Evolutionary conservation across 2,797 vertebrate genomes (phyloP).

Genomic region (Odontamblyopus lacepedii): DNA sequence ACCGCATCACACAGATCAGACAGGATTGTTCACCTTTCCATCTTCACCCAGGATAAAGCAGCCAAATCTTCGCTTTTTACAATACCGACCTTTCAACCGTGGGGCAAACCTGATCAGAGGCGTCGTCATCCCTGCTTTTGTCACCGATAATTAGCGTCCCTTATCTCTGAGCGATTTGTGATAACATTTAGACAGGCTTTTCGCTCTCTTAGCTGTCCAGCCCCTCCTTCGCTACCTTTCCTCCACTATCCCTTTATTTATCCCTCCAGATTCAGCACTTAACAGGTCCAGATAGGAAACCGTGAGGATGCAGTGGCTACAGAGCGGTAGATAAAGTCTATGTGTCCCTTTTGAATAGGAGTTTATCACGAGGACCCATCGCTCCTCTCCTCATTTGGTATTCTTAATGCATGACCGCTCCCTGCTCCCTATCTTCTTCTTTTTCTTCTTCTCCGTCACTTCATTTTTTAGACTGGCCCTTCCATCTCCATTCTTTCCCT

Average conservation of each 20-base stretch:
- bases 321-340: slow-evolving; percentile 64
- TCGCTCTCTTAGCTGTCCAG: slow-evolving; percentile 11
- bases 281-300: slow-evolving; percentile 66
- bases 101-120: slow-evolving; percentile 38
- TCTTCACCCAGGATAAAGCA: slow-evolving; percentile 30
- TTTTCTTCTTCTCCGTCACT: slow-evolving; percentile 47
- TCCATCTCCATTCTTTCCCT: slow-evolving; percentile 33
- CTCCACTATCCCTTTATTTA: slow-evolving; percentile 22
- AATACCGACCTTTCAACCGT: slow-evolving; percentile 44
- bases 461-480: slow-evolving; percentile 61
- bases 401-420: slow-evolving; percentile 63
- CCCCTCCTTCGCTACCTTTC: slow-evolving; percentile 47
- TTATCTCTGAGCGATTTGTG: slow-evolving; percentile 59
- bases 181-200: slow-evolving; percentile 74
- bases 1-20: slow-evolving; percentile 6
- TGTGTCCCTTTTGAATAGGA: slow-evolving; percentile 53
- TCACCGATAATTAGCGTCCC: slow-evolving; percentile 71
- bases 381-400: slow-evolving; percentile 65
- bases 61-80: slow-evolving; percentile 38
- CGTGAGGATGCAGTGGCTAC: slow-evolving; percentile 49
- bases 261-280: slow-evolving; percentile 59
- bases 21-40: slow-evolving; percentile 35
- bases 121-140: slow-evolving; percentile 53
- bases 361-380: slow-evolving; percentile 69
- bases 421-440: slow-evolving; percentile 58